Base-by-base conservation (phyloP, 2,113 vertebrate genomes). In the Atractosteus spatula region DNA sequence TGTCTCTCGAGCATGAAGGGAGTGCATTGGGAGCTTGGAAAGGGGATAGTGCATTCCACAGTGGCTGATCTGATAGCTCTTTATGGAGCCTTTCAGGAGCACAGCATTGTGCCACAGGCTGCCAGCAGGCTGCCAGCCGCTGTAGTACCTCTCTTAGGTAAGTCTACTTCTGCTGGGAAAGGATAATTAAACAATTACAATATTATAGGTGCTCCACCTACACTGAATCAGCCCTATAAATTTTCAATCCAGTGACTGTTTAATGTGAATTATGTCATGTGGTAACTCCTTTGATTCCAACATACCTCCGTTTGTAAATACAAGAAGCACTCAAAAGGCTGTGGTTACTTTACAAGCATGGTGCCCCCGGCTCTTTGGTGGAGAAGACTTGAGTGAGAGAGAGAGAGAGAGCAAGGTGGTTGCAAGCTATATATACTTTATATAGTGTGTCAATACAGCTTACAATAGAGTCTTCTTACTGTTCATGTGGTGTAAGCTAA, bases 261-360 rank as follows among this genome's bases (percentile, higher is more conserved):
- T 98, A 96, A 96, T 96, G 95, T 92, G 89, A 91, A 94, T 96
- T 95, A 93, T 97, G 96, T 97, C 96, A 96, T 98, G 93, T 95
- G 96, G 96, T 95, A 96, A 96, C 95, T 91, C 94, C 95, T 98
- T 97, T 98, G 96, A 98, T 99, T 96, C 91, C 90, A 84, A 96
- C 96, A 95, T 95, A 94, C 94, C 95, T 97, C 91, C 75, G 94
- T 98, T 96, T 97, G 97, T 97, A 97, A 97, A 96, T 96, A 97
- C 96, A 97, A 84, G 92, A 93, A 91, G 92, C 92, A 93, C 94
- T 97, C 94, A 96, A 97, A 98, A 94, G 92, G 90, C 90, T 99
- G 96, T 94, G 96, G 96, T 99, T 98, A 94, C 94, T 89, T 74
- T 93, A 89, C 95, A 93, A 90, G 88, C 90, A 62, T 85, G 90